Evolutionary conservation across 2,888 invertebrate genomes (phyloP).

Genomic region (Osedax frankpressi): DNA sequence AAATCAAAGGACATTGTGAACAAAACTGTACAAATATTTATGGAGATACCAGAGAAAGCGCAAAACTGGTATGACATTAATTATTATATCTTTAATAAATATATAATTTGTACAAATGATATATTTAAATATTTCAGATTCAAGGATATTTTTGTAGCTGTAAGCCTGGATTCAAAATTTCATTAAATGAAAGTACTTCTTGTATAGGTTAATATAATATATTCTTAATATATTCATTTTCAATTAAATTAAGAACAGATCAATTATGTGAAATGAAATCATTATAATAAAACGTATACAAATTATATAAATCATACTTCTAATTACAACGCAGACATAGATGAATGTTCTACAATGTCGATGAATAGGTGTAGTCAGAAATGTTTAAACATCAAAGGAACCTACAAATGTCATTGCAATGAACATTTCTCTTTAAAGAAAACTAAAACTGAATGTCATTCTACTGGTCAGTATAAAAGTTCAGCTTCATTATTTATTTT

Average conservation of each 20-base stretch:
- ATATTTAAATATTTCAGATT: too few species aligned
- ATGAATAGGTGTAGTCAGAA: constrained; percentile 73
- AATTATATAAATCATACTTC: too few species aligned
- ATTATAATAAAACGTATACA: too few species aligned
- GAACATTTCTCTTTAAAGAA: constrained; percentile 31
- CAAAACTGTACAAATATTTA: constrained; percentile 72
- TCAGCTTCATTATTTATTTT: too few species aligned
- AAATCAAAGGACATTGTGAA: constrained; percentile 65
- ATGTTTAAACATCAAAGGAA: constrained; percentile 81
- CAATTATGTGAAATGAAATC: too few species aligned
- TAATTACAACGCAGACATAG: constrained; percentile 68
- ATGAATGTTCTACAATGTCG: constrained; percentile 71
- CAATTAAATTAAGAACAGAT: too few species aligned
- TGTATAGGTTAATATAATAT: constrained; percentile 30
- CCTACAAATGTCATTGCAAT: constrained; percentile 71
- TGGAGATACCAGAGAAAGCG: constrained; percentile 42
- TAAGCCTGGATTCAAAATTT: constrained; percentile 31
- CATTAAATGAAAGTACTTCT: constrained; percentile 30
- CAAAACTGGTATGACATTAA: too few species aligned
- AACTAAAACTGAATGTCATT: neutral
- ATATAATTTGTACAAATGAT: too few species aligned
- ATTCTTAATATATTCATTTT: too few species aligned
- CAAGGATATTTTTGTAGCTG: constrained; percentile 78
- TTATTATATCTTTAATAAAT: too few species aligned
- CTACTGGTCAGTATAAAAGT: neutral